Base-by-base conservation (phyloP, 2,888 invertebrate species). In the Cheilosia soror region DNA sequence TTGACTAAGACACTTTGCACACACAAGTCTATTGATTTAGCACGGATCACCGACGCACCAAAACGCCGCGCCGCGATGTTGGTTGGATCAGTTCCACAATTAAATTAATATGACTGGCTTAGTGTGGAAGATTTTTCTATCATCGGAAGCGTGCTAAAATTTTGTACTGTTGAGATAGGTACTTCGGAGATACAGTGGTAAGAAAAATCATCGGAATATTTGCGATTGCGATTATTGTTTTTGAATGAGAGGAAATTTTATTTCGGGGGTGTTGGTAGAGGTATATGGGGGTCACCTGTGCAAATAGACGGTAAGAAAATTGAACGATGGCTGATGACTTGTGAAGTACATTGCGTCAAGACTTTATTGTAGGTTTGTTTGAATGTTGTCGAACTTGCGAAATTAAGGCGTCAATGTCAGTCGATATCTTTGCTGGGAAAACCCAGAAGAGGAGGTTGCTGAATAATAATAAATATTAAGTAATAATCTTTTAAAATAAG, bases 31-130 rank as follows among this genome's bases (percentile, higher is more conserved):
- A 20, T 49, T 31, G 40, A 31, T 33, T 44, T 47, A 57, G 44
- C 47, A 33, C 69, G 69, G 57, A 69, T 57, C 33, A 47, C n/a
- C 33, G 44, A 69, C 9, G 33, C 29, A 25, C 57, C 44, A 55
- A 55, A 27, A 68, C 57, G 20, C 20, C 20, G 20, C 20, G 20
- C 20, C 20, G 55, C 42, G 49, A 37, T 49, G 58, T 58, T 60
- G 71, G 60, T 58, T 71, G 71, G 27, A 58, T 58, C 49, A 13
- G 47, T 44, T 5, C 31, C 29, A 44, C 44, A 69, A 44, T 57
- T 33, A 47, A 44, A 57, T 69, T 33, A 69, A 44, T 42, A 31
- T 4, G 20, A 31, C 57, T 69, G 33, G 20, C 40, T 53, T 15
- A 42, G 53, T 37, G 5, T 29, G 6, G 53, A 27, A 42, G 55